Evolutionary conservation across 2,888 invertebrate genomes (phyloP).

Genomic region (Epistrophe eligans): DNA sequence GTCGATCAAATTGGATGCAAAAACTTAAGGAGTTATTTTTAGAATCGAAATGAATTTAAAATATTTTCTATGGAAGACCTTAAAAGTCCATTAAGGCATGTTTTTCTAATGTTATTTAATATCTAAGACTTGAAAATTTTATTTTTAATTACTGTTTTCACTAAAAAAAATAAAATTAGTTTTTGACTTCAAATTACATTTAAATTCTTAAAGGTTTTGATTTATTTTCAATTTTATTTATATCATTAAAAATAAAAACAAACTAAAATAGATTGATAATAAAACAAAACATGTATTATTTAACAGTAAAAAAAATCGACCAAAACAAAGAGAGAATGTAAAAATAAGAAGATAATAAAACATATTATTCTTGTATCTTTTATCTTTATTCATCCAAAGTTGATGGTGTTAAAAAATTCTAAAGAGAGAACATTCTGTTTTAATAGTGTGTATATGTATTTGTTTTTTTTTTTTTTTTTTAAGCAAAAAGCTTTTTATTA

Average conservation of each 20-base stretch:
- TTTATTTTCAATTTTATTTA: slow-evolving; percentile 16
- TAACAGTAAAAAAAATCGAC: background rate
- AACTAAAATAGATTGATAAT: slow-evolving; percentile 2
- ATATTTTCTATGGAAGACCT: background rate
- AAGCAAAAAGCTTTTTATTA: slow-evolving; percentile 1
- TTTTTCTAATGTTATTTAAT: background rate
- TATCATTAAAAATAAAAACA: background rate
- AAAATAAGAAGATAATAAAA: slow-evolving; percentile 1
- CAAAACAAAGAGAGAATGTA: slow-evolving; percentile 3
- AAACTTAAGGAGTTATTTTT: slow-evolving; percentile 1
- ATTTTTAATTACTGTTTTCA: background rate
- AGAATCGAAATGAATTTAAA: background rate
- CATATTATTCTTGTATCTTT: background rate
- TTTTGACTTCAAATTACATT: background rate
- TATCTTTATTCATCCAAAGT: slow-evolving; percentile 2
- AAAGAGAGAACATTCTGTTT: background rate
- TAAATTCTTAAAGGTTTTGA: background rate
- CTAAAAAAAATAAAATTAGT: background rate
- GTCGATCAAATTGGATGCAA: background rate
- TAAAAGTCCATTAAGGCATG: background rate
- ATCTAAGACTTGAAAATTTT: background rate
- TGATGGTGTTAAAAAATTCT: background rate
- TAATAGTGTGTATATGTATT: background rate
- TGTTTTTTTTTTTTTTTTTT: background rate
- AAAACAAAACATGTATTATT: slow-evolving; percentile 18